Evolutionary conservation across 2,888 invertebrate genomes (phyloP).

Genomic region (Metacarcinus magister): DNA sequence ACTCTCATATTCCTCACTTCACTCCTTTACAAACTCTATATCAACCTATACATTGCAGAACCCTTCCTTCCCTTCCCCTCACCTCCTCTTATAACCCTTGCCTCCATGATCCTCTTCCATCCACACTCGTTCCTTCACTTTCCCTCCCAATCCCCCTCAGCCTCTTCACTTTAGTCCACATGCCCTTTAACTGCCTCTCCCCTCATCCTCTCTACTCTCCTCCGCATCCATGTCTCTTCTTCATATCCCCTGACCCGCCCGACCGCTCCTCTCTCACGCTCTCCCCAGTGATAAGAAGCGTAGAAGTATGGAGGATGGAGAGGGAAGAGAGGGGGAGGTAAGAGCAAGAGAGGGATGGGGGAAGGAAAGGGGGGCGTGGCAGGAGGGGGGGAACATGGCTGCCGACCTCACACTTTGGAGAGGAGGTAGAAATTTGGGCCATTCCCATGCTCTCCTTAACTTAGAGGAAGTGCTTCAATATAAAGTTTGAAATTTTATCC

Average conservation of each 20-base stretch:
- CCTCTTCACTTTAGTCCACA: slow-evolving; percentile 6
- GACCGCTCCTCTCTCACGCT: background rate
- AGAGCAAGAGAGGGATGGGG: background rate
- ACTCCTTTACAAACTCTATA: background rate
- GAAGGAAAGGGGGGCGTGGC: background rate
- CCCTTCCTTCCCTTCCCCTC: background rate
- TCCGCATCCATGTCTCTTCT: background rate
- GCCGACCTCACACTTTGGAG: background rate
- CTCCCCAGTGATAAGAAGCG: slow-evolving; percentile 36
- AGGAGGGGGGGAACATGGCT: background rate
- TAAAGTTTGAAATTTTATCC: slow-evolving; percentile 81
- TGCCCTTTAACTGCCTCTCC: background rate
- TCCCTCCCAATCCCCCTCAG: background rate
- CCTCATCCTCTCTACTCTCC: background rate
- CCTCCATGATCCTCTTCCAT: slow-evolving; percentile 31
- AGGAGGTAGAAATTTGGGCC: slow-evolving; percentile 68
- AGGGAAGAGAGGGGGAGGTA: background rate
- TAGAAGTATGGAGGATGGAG: background rate
- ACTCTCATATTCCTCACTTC: background rate
- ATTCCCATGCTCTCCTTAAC: slow-evolving; percentile 76
- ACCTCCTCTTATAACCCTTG: background rate
- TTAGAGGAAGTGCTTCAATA: slow-evolving; percentile 76
- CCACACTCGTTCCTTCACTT: background rate
- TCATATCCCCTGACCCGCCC: background rate
- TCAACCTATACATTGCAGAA: background rate